Evolutionary conservation across 2,888 invertebrate genomes (phyloP), one percentile per base, ranked within the genome.

Genomic region (Pristionchus japonicus): DNA sequence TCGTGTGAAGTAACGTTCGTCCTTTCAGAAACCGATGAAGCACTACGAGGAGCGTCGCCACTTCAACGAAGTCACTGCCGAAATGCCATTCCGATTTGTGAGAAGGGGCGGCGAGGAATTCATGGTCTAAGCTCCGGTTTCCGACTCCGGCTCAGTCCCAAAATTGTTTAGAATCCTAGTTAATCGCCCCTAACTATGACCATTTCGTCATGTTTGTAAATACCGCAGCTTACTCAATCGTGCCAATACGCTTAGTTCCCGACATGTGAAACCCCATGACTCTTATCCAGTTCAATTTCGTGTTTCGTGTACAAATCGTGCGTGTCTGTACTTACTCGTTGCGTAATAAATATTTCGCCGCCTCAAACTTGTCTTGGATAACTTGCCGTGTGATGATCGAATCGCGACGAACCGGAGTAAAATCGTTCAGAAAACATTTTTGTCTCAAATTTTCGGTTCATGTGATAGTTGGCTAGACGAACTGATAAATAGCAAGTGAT

Each of bases 11-110:
- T 9, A 43, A 43, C 43, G 43, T 43, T 43, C 23, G 20, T 23
- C 57, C n/a, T 57, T 57, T 23, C 57, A 77, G n/a, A 77, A 77
- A 43, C 77, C 77, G 43, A 77, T 77, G 77, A 77, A 77, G 27
- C 77, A 43, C 43, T 77, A 40, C 77, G 77, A 77, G 77, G 43
- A 77, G 43, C 77, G 77, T 27, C 43, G 77, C 0, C 40, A 77
- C 43, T 77, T 77, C 77, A 77, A 77, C 15, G 77, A 77, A 27
- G 47, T 77, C 77, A 77, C 77, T 0, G 77, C 43, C 23, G 77
- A 77, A 27, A 77, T 77, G 77, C 77, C 77, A 27, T 20, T 77
- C 43, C 77, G 77, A 7, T 9, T 43, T 13, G 43, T 47, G 27
- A 43, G 77, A 43, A 77, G 43, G 77, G 77, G 43, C 9, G 43